phyloP scores from a whole-genome alignment of 2,797 vertebrate species.

The Rhinophrynus dorsalis region DNA sequence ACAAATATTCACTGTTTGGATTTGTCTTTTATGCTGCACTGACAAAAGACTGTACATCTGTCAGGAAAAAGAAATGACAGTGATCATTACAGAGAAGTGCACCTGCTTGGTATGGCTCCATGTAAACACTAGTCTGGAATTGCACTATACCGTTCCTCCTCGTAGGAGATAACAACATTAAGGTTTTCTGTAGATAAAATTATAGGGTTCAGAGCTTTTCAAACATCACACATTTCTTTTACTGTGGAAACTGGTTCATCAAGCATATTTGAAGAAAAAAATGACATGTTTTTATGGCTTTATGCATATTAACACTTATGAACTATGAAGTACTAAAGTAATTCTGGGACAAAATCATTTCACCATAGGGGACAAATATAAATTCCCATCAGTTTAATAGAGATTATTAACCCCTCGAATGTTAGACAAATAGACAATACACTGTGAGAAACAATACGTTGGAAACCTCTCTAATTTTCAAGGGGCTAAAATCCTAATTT shows the following conservation, averaged over 20 bases:
- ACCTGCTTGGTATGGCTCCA: conserved; percentile 29
- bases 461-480: no score
- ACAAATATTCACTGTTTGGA: background rate
- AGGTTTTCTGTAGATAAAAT: background rate
- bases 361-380: no score
- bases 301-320: no score
- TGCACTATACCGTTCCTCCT: background rate
- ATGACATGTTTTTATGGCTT: no score
- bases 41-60: conserved; percentile 11
- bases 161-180: conserved; percentile 11
- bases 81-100: conserved; percentile 26
- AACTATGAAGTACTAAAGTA: no score
- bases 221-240: background rate
- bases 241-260: background rate
- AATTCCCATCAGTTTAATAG: no score
- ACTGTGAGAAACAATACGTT: no score
- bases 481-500: no score
- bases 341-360: no score
- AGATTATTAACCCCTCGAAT: no score
- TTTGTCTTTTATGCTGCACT: background rate
- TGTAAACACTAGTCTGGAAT: conserved; percentile 33
- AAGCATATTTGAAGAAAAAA: background rate
- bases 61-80: conserved; percentile 22
- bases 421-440: no score
- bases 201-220: background rate